These are phyloP conservation scores for Lamellibrachia columna DNA, from an alignment of 2,888 invertebrate genomes.

Conservation along the genomic window DNA sequence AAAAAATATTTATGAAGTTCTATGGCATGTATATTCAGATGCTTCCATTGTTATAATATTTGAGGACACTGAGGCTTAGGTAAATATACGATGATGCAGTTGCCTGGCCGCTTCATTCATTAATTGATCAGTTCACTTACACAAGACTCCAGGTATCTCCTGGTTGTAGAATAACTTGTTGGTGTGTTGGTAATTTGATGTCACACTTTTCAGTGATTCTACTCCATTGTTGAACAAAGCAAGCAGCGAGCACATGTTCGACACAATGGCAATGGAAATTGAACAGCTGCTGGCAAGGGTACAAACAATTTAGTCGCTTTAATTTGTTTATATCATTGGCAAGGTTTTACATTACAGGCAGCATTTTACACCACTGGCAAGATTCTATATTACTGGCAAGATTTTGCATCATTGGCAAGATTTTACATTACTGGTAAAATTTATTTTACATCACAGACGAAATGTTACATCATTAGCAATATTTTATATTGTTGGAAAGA, in stretches of 20 bases:
- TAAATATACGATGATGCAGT: neutral
- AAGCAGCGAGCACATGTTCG: conserved; percentile 85
- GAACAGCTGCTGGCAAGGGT: conserved; percentile 73
- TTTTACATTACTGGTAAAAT: neutral
- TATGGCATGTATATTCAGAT: too few relatives aligned
- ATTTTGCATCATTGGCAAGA: neutral
- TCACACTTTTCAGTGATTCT: conserved; percentile 73
- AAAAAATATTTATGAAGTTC: too few relatives aligned
- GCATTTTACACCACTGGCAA: neutral
- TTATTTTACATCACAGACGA: too few relatives aligned
- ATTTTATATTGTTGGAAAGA: too few relatives aligned
- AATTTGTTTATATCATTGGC: neutral
- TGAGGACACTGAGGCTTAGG: too few relatives aligned
- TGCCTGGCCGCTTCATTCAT: too few relatives aligned
- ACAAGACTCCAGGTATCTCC: neutral
- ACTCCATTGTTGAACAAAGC: conserved; percentile 82
- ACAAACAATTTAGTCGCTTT: neutral
- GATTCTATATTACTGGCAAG: conserved; percentile 20
- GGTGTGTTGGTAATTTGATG: neutral
- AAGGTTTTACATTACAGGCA: conserved; percentile 23
- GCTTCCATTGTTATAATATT: too few relatives aligned
- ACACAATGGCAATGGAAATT: conserved; percentile 90
- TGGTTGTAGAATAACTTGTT: neutral
- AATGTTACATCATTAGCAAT: too few relatives aligned
- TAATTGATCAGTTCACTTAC: neutral